Percentiles rank a stretch among this genome's conserved stretches.
These are phyloP conservation scores for Ailurus styani DNA, from an alignment of 2,113 vertebrate species.

Conservation along the genomic window DNA sequence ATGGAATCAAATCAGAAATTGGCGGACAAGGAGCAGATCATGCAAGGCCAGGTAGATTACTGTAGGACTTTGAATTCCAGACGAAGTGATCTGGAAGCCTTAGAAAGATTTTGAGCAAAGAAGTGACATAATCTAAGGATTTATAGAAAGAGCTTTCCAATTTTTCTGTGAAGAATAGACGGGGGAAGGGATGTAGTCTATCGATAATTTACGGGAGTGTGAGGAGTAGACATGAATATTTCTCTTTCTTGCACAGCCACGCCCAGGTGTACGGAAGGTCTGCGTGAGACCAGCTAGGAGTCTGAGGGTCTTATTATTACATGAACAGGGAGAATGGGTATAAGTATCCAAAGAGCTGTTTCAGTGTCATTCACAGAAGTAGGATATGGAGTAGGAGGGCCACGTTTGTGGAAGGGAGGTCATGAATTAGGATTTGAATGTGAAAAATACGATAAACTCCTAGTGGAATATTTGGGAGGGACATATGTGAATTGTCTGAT, in stretches of 20 bases:
- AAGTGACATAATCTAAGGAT: background rate
- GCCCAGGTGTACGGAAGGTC: background rate
- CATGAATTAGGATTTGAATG: background rate
- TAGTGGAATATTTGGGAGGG: background rate
- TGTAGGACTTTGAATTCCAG: background rate
- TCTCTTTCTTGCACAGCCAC: background rate
- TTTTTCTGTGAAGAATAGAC: background rate
- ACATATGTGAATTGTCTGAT: background rate
- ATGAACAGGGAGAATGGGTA: background rate
- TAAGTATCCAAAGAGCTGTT: background rate
- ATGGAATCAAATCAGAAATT: background rate
- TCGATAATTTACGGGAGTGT: accelerated
- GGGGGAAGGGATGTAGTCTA: background rate
- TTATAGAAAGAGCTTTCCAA: background rate
- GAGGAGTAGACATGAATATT: background rate
- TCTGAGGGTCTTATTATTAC: background rate
- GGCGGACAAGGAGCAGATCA: no score
- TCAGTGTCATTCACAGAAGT: background rate
- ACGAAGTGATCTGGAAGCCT: background rate
- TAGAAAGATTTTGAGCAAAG: background rate
- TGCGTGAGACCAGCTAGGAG: background rate
- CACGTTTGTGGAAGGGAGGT: background rate
- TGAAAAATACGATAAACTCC: background rate
- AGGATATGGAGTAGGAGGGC: background rate
- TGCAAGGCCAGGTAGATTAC: background rate